phyloP scores from a whole-genome alignment of 2,113 vertebrate genomes.

The Takifugu bimaculatus region DNA sequence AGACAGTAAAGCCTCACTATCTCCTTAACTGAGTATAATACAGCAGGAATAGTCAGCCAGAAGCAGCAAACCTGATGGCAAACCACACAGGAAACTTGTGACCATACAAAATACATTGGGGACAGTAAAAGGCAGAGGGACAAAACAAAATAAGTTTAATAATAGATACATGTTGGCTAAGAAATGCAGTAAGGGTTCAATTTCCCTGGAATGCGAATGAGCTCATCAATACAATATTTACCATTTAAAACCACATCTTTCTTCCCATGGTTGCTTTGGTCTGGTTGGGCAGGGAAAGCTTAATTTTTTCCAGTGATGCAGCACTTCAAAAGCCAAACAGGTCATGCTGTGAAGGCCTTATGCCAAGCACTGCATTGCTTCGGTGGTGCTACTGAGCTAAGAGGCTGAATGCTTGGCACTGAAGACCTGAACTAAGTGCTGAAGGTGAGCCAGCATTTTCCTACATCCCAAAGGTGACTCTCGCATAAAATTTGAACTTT shows the following conservation, averaged over 20 bases:
- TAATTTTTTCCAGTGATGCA: constrained; percentile 46
- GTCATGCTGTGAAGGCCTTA: constrained; percentile 37
- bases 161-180: constrained; percentile 5
- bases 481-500: constrained; percentile 35
- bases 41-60: background rate
- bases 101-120: constrained; percentile 30
- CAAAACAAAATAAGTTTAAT: constrained; percentile 22
- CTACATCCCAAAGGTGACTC: constrained; percentile 68
- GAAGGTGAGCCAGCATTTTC: constrained; percentile 49
- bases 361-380: constrained; percentile 55
- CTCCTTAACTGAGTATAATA: constrained; percentile 5
- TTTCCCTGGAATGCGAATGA: constrained; percentile 17
- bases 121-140: constrained; percentile 19
- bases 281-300: constrained; percentile 6
- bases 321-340: constrained; percentile 47
- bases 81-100: constrained; percentile 16
- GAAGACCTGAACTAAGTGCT: constrained; percentile 41
- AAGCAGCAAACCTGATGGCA: constrained; percentile 24
- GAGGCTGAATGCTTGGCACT: constrained; percentile 33
- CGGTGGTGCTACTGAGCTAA: constrained; percentile 25
- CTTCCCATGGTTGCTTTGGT: constrained; percentile 33
- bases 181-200: constrained; percentile 12
- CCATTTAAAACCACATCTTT: constrained; percentile 23
- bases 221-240: constrained; percentile 1
- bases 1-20: constrained; percentile 14